Evolutionary conservation across 2,888 invertebrate genomes (phyloP), one percentile per base, ranked within the genome.

Genomic region (Aplocera efformata): DNA sequence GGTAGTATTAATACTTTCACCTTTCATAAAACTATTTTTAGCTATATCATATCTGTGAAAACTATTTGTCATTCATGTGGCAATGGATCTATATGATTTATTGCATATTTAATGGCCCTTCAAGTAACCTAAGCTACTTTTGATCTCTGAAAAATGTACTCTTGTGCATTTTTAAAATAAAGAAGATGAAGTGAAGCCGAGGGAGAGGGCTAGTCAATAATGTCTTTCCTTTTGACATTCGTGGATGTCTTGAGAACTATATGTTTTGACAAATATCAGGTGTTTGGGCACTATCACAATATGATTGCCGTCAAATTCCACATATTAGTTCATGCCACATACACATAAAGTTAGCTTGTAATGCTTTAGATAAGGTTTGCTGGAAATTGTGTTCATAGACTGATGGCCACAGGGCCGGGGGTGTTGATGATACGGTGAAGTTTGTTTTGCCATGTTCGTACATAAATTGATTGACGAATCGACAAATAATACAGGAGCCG

Each of bases 351-450:
- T 76, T 88, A 88, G 88, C 85, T 86, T 86, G 55, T 88, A 86
- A 85, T 72, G 86, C 86, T 88, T 84, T 86, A 85, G 85, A 58
- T 88, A 86, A 86, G 86, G 76, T 83, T 81, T 72, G 84, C 80
- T 80, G 85, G 79, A 79, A 74, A 84, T 84, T 88, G 86, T 86
- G 86, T 85, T 86, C 82, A 86, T 80, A 81, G 85, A 84, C 82
- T 84, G 86, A 86, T 67, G 68, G 67, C 52, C 57, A 50, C 53
- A 52, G 60, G 56, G 50, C 55, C 47, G 53, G 55, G 38, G 46
- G 43, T 46, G 50, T 37, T 39, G 52, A 51, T 52, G 48, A 50
- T 43, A 50, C 48, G 50, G 48, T 42, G 48, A 43, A 37, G 37
- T 47, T 60, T 51, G 51, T 60, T 55, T 54, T 50, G 53, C 53